Evolutionary conservation across 2,113 vertebrate genomes (phyloP), one percentile per base, ranked within the genome.

Genomic region (Brevimyrus niger): DNA sequence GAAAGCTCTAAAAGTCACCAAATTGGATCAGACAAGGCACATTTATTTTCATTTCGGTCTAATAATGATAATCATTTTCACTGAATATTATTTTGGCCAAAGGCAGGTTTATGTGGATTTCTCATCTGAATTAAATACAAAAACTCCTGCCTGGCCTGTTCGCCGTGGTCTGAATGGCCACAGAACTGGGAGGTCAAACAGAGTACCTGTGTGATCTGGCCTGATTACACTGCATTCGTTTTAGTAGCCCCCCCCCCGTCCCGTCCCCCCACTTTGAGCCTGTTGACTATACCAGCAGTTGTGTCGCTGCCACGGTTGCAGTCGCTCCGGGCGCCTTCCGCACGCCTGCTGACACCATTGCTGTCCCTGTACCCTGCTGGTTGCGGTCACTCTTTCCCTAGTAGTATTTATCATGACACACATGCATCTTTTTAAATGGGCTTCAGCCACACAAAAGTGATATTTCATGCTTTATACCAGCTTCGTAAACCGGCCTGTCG

Each of bases 21-120:
- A 87, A 87, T 87, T 87, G 85, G 47, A 87, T 87, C n/a, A 35
- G 85, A 87, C 47, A 53, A 48, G 85, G 48, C 31, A 53, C 85
- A 87, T 87, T 87, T 87, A 87, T 87, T 87, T 87, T 42, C 85
- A 87, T 87, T 87, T 48, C 85, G 10, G 85, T 38, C 48, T 87
- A 87, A 87, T 87, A 31, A 87, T 87, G 85, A 87, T 87, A 53
- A 87, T 87, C n/a, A 53, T 35, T 87, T 87, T 53, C 85, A 55
- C n/a, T 38, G 85, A n/a, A 87, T 35, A 87, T 27, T 51, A 53
- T 87, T 87, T 35, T 4, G 1, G 85, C 27, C 47, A 35, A 13
- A 53, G 85, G 50, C 48, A 7, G 48, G 17, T 86, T 51, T 86
- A 35, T 53, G 85, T 31, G 48, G 10, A 31, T 51, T 86, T 50